phyloP scores from a whole-genome alignment of 1,140 invertebrate species.

The Zaprionus inermis region DNA sequence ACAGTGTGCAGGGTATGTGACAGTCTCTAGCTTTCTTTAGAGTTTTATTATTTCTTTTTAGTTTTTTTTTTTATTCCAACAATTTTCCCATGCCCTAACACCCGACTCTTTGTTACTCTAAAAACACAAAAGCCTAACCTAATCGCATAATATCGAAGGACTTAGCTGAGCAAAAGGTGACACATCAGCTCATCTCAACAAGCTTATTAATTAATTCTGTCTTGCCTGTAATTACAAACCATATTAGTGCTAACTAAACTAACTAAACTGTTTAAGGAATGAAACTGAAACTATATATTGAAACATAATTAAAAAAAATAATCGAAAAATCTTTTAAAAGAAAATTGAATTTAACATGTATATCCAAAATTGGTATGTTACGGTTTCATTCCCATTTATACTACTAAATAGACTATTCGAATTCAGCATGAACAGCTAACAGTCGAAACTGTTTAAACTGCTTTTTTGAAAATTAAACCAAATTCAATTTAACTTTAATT shows the following conservation, averaged over 20 bases:
- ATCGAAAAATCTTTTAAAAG: background rate
- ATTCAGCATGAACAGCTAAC: constrained; percentile 73
- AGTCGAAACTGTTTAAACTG: constrained; percentile 50
- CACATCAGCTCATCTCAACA: constrained; percentile 74
- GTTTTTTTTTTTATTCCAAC: constrained; percentile 37
- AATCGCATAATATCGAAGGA: constrained; percentile 56
- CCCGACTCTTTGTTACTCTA: constrained; percentile 54
- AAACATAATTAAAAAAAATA: background rate
- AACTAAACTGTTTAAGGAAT: constrained; percentile 22
- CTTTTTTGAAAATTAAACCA: constrained; percentile 40
- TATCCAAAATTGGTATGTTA: background rate
- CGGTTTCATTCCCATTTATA: constrained; percentile 20
- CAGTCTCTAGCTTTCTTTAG: background rate
- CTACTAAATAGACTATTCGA: constrained; percentile 23
- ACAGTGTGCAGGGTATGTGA: background rate
- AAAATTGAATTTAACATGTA: background rate
- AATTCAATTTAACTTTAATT: constrained; percentile 19
- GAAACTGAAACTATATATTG: constrained; percentile 22
- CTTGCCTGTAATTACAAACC: constrained; percentile 64
- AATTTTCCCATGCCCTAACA: constrained; percentile 67
- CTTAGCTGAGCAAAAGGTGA: constrained; percentile 72
- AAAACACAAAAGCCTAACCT: constrained; percentile 61
- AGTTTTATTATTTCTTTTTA: background rate
- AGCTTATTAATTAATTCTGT: constrained; percentile 64
- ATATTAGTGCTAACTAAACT: constrained; percentile 27